Percentiles rank a stretch among this genome's conserved stretches.
Conservation (phyloP, 2,888 invertebrate genomes). For the Amblyjoppa proteus region DNA sequence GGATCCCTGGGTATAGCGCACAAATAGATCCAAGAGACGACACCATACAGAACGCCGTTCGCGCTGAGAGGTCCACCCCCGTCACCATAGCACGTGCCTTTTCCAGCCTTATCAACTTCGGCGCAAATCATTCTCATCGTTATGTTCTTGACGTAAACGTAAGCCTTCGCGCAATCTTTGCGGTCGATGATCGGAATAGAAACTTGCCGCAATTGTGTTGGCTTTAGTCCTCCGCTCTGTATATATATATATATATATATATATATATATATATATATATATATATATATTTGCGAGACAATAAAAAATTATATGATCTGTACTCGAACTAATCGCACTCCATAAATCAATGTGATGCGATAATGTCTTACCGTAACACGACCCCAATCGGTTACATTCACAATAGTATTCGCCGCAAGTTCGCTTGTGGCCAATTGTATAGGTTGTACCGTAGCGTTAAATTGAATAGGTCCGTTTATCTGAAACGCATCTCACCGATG, state of each 20-base stretch:
- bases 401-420: slow-evolving; percentile 41
- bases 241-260: too few relatives aligned
- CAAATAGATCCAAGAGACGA: slow-evolving; percentile 81
- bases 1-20: slow-evolving; percentile 79
- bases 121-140: slow-evolving; percentile 80
- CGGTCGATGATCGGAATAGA: slow-evolving; percentile 85
- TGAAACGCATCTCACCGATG: slow-evolving; percentile 39
- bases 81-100: slow-evolving; percentile 80
- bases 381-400: slow-evolving; percentile 79
- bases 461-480: slow-evolving; percentile 32
- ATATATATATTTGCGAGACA: too few relatives aligned
- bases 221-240: slow-evolving; percentile 53
- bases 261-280: too few relatives aligned
- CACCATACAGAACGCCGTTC: slow-evolving; percentile 77
- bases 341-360: neutral
- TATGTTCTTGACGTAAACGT: slow-evolving; percentile 82
- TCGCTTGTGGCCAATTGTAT: slow-evolving; percentile 63
- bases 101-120: slow-evolving; percentile 70
- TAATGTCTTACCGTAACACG: slow-evolving; percentile 70
- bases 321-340: neutral
- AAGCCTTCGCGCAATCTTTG: slow-evolving; percentile 78
- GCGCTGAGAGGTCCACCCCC: slow-evolving; percentile 81
- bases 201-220: slow-evolving; percentile 86
- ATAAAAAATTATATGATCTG: neutral
- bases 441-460: slow-evolving; percentile 34